A percentile compares a stretch with the other conserved stretches of the same genome.
phyloP scores from a whole-genome alignment of 2,888 invertebrate species.

The Chaetogeoica ovagalla region DNA sequence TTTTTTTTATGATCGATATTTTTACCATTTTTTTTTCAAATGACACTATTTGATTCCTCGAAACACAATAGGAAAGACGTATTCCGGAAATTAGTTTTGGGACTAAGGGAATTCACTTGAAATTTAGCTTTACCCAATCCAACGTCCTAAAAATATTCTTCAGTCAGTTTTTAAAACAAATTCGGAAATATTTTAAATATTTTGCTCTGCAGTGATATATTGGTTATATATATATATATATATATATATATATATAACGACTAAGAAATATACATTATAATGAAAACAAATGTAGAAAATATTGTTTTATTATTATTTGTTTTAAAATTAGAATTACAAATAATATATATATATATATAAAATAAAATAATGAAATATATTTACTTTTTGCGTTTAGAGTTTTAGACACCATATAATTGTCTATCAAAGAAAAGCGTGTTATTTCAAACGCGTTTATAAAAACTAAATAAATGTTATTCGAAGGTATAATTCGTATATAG shows the following conservation, averaged over 20 bases:
- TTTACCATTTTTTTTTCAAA: not conserved
- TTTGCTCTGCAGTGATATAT: not conserved
- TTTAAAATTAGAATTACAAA: no score
- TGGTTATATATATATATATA: no score
- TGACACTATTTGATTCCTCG: not conserved
- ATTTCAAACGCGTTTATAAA: no score
- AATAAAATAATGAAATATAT: no score
- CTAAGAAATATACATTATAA: not conserved
- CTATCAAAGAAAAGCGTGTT: not conserved
- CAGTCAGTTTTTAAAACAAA: not conserved
- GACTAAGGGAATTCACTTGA: slow-evolving; percentile 1
- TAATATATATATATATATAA: no score
- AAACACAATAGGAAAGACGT: not conserved
- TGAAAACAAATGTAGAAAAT: not conserved
- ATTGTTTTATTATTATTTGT: no score
- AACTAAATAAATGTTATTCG: no score
- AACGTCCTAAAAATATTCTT: slow-evolving; percentile 1
- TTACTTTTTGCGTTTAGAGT: not conserved
- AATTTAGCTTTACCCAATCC: not conserved
- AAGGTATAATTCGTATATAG: not conserved
- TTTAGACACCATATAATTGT: no score
- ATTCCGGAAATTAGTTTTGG: not conserved
- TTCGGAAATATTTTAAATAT: not conserved
- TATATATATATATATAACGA: no score
- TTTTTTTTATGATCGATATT: no score